Evolutionary conservation across 1,140 invertebrate species (phyloP), one percentile per base, ranked within the genome.

Genomic region (Gonioctena quinquepunctata): DNA sequence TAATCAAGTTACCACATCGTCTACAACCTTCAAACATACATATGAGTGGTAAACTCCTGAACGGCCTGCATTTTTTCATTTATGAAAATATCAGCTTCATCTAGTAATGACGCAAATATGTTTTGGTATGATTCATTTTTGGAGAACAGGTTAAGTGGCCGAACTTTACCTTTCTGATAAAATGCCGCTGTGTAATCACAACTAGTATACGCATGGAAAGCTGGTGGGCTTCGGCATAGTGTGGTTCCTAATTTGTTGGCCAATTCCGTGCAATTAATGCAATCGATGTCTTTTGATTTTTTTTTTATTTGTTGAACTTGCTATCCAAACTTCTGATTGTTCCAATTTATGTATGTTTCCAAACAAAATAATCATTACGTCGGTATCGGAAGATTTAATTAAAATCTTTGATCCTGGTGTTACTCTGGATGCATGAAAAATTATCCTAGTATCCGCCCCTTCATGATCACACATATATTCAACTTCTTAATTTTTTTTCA

Each of bases 51-150:
- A 54, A 54, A 54, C 16, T 54, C 48, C 13, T 66, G 64, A 23
- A 33, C 28, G n/a, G 28, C 28, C 28, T 33, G 28, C 16, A 49
- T 50, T 50, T 65, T 67, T 59, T 67, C 52, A 27, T 33, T 21
- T 19, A 28, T 28, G 33, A 67, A 59, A 67, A 67, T 67, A 33
- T 67, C 66, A n/a, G 54, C 66, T 59, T 60, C 33, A 67, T 67
- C 33, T 33, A 16, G 22, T 67, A 67, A 67, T 22, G 27, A 49
- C 11, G 25, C 28, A 66, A 66, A 66, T 23, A 66, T 21, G 33
- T 6, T 67, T 49, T 57, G 50, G 16, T 67, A 67, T 23, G 22
- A 27, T 42, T 67, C 66, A 42, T 67, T 59, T 67, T 62, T 49
- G 16, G 48, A 49, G 16, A 19, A 49, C 21, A 65, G n/a, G 25